Evolutionary conservation across 2,888 invertebrate genomes (phyloP), one percentile per base, ranked within the genome.

Genomic region (Hybos culiciformis): DNA sequence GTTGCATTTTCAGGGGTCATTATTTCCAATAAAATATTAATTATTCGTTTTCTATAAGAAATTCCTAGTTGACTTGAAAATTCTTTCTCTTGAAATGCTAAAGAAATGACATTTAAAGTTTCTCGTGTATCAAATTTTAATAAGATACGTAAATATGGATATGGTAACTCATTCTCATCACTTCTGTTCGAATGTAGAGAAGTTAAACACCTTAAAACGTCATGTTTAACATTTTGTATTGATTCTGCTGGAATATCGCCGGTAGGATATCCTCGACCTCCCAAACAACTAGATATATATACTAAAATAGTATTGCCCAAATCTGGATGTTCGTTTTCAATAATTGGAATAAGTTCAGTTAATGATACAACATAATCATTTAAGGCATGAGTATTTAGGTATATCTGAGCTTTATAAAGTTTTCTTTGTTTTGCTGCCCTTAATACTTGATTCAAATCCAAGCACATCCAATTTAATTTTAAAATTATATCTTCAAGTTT

Each of bases 301-400:
- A 91, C 86, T 40, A 92, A 66, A 50, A 91, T 66, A 48, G 83
- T 83, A 57, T 90, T 88, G 7, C 90, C 91, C 36, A 87, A 69
- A 50, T 78, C 63, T 46, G 68, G 63, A 3, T 66, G 63, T 15
- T 65, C 58, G 1, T 67, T 57, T 4, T 69, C 65, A 33, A 78
- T 56, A 48, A 72, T 66, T 1, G 71, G 70, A 52, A 78, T 63
- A 36, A 79, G 70, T 54, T 80, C 83, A 45, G 78, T 79, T 44
- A 88, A 62, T 1, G 86, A 83, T 18, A 78, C 72, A 1, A 78
- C 73, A 56, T 78, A 88, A 61, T 88, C 87, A 34, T 66, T 67
- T 58, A 88, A 73, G 9, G 82, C 86, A 56, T 76, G 74, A 47
- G 84, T 85, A 62, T 83, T 81, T 21, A 88, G 75, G 61, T 83